These are phyloP conservation scores for Zygothrica quintamaculata DNA, from an alignment of 2,888 invertebrate species.

Conservation along the genomic window DNA sequence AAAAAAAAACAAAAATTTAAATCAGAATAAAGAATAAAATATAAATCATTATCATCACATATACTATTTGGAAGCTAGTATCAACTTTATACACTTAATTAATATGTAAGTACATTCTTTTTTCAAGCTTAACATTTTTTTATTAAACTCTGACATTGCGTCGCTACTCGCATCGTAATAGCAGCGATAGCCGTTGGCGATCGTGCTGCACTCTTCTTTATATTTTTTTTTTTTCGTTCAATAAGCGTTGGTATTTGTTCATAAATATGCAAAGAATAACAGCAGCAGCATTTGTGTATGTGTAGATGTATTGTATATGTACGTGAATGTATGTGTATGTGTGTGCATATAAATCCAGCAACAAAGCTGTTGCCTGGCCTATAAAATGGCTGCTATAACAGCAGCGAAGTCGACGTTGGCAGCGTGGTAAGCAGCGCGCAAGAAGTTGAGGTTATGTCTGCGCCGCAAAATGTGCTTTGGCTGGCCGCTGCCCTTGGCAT, in stretches of 20 bases:
- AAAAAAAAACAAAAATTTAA: not conserved
- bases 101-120: too few relatives aligned
- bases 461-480: constrained; percentile 77
- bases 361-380: constrained; percentile 78
- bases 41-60: too few relatives aligned
- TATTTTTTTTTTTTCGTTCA: constrained; percentile 58
- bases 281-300: constrained; percentile 8
- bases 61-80: too few relatives aligned
- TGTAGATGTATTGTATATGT: constrained; percentile 2
- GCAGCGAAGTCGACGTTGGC: constrained; percentile 59
- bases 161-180: too few relatives aligned
- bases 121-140: too few relatives aligned
- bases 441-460: constrained; percentile 79
- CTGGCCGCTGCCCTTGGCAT: constrained; percentile 68
- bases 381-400: constrained; percentile 70
- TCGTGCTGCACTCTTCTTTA: constrained; percentile 30
- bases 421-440: constrained; percentile 79
- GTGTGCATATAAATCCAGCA: constrained; percentile 51
- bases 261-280: constrained; percentile 32
- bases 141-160: too few relatives aligned
- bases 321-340: constrained; percentile 11
- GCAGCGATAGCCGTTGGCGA: not conserved
- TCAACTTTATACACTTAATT: too few relatives aligned
- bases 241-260: constrained; percentile 15
- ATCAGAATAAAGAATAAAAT: too few relatives aligned